These are phyloP conservation scores for Salvelinus sp. DNA, from an alignment of 2,113 vertebrate species.

Conservation along the genomic window DNA sequence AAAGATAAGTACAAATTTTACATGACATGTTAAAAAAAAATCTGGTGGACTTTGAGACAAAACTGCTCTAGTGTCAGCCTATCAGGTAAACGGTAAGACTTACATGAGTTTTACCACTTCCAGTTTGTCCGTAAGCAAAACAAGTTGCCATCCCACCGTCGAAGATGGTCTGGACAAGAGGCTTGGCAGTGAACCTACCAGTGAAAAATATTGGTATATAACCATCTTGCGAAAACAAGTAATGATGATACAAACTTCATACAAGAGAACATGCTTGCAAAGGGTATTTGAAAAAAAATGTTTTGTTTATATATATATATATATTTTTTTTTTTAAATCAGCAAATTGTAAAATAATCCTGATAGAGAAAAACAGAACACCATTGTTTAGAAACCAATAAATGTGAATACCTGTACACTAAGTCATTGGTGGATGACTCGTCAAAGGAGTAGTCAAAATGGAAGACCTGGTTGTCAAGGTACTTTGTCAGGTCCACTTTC, in stretches of 20 bases:
- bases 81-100: constrained; percentile 57
- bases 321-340: too few species aligned
- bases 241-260: not conserved
- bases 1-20: not conserved
- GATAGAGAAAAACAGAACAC: too few species aligned
- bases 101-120: constrained; percentile 97
- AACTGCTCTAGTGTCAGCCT: too few species aligned
- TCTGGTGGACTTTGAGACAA: too few species aligned
- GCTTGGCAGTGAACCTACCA: constrained; percentile 88
- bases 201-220: constrained; percentile 8
- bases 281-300: too few species aligned
- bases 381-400: too few species aligned
- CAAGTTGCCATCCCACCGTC: constrained; percentile 92
- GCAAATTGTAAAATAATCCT: too few species aligned
- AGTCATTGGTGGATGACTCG: constrained; percentile 84
- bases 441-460: constrained; percentile 94
- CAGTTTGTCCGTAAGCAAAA: constrained; percentile 96
- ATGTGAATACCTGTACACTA: constrained; percentile 86
- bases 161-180: constrained; percentile 90
- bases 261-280: not conserved
- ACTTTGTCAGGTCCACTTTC: constrained; percentile 97
- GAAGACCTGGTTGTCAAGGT: constrained; percentile 91
- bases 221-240: not conserved
- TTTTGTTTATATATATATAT: too few species aligned
- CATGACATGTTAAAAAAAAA: too few species aligned